Conservation (phyloP, 1,140 invertebrate species). For the Cydia strobilella region DNA sequence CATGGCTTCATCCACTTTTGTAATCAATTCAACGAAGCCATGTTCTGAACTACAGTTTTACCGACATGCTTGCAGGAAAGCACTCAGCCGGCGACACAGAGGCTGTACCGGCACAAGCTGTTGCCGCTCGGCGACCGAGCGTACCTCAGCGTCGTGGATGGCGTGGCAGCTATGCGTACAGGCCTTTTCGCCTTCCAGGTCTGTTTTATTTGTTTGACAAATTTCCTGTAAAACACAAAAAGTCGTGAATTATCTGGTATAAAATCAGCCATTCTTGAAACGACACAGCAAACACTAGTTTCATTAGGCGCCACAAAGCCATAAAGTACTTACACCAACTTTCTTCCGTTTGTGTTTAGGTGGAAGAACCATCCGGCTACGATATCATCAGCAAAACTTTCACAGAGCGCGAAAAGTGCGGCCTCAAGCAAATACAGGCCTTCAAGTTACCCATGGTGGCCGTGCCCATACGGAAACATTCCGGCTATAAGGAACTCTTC, state of each 20-base stretch:
- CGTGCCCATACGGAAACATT: slow-evolving; percentile 79
- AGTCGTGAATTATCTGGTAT: no score
- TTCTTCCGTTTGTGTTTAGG: slow-evolving; percentile 48
- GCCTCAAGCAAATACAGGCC: slow-evolving; percentile 79
- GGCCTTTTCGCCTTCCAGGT: slow-evolving; percentile 81
- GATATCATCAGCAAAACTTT: slow-evolving; percentile 81
- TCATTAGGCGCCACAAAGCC: no score
- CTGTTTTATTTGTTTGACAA: not conserved
- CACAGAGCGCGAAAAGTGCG: slow-evolving; percentile 82
- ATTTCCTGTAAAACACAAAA: no score
- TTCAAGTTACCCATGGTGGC: slow-evolving; percentile 80
- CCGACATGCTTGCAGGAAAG: slow-evolving; percentile 66
- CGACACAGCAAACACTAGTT: no score
- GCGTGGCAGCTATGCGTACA: slow-evolving; percentile 77
- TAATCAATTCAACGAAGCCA: no score
- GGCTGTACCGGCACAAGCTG: slow-evolving; percentile 80
- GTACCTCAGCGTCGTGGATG: slow-evolving; percentile 75
- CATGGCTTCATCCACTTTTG: no score
- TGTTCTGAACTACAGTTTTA: no score
- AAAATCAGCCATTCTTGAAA: no score
- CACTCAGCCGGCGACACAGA: slow-evolving; percentile 76
- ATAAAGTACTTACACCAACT: no score
- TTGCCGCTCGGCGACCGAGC: slow-evolving; percentile 75
- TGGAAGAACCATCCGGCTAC: slow-evolving; percentile 80
- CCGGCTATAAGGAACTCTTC: slow-evolving; percentile 80